Evolutionary conservation across 2,797 vertebrate species (phyloP), one percentile per base, ranked within the genome.

Genomic region (Acestrorhynchus altus): DNA sequence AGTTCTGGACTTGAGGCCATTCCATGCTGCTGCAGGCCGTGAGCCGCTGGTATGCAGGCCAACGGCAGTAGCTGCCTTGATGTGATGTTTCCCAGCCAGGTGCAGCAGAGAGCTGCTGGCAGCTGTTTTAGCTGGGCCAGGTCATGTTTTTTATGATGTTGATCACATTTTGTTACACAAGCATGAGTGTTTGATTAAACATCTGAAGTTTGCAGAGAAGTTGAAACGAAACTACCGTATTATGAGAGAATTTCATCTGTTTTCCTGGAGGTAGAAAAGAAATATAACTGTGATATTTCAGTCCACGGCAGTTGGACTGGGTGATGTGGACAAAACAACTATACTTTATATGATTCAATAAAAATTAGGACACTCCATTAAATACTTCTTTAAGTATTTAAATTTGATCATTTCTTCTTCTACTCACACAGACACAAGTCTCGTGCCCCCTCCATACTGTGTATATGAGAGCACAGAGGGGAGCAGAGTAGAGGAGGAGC

Each of bases 11-110:
- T 77, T 57, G 49, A 63, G 82, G 67, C 78, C 64, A 35, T 74
- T 81, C n/a, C 57, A 72, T 66, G 82, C 54, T 10, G 20, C 68
- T 28, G 76, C 44, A 80, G 81, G 66, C 52, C 57, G 8, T 40
- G n/a, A 49, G 71, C 46, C 51, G 52, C 79, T 65, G 42, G 76
- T 69, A 64, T 77, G 69, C 78, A 74, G 65, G 78, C 71, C 64
- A 42, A 1, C 7, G 13, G 57, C 15, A 18, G 18, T 61, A 35
- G 18, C 18, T 35, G 18, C 31, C 35, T 28, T 39, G 22, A 35
- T 61, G 16, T 49, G 59, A 40, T 28, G 65, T 78, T 57, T 81
- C 39, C 20, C 64, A 28, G 35, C 66, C 77, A 83, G 78, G 65
- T 86, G 81, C 82, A 76, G 61, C 7, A 54, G 49, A 60, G 1